Evolutionary conservation across 2,797 vertebrate species (phyloP), one percentile per base, ranked within the genome.

Genomic region (Acanthurus leucopareius): DNA sequence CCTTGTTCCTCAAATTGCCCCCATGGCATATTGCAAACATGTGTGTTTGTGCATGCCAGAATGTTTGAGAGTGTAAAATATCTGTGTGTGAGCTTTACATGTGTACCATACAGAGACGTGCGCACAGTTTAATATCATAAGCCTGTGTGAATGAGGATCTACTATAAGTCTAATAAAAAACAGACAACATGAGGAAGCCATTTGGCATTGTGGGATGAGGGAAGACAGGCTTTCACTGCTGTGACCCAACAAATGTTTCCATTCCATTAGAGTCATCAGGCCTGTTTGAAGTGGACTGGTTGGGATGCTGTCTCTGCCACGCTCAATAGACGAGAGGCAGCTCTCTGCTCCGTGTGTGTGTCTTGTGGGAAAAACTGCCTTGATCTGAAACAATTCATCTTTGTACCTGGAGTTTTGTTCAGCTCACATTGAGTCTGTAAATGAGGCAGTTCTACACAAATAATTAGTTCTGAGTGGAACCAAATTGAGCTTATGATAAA

Each of bases 211-310:
- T 78, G 71, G 42, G 72, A 86, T 70, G 83, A 86, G 76, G 84
- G 84, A 84, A 87, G 79, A 86, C 78, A 38, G 70, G 77, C 84
- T 89, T 88, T 88, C 89, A 84, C 61, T 86, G 89, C 90, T 82
- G 80, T 82, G 90, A 91, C 90, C 91, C 89, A 63, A 90, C 90
- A 88, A 92, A 86, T 91, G 85, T 91, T 91, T 91, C 87, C 88
- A 91, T 92, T 86, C 77, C 76, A 86, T 88, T 86, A 72, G 61
- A 92, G 82, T 77, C 86, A 88, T 89, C 85, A 78, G 77, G 65
- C 61, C 16, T 16, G 80, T 91, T 85, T 91, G 88, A 90, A 91
- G 86, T 71, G 76, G 85, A 88, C 82, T n/a, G 75, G 51, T 76
- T 70, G 77, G 80, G 86, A 79, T 73, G 80, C 77, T 52, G 86